These are phyloP conservation scores for Noctua pronuba DNA, from an alignment of 2,888 invertebrate genomes.

Conservation along the genomic window DNA sequence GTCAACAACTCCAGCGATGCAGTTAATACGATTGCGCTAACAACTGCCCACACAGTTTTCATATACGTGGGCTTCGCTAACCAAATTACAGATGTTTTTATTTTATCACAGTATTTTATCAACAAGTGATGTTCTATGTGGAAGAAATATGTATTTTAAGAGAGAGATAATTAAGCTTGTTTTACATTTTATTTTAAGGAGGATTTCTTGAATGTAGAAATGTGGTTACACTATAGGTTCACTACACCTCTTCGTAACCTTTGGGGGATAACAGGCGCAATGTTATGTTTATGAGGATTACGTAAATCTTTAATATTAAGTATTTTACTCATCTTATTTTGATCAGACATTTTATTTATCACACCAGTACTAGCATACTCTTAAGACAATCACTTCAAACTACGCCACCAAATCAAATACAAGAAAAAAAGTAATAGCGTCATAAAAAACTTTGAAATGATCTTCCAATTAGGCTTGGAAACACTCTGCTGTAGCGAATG, in stretches of 20 bases:
- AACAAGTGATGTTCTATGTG: neutral
- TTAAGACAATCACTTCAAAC: neutral
- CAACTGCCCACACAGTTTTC: constrained; percentile 11
- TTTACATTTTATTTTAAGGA: neutral
- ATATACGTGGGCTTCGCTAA: constrained; percentile 5
- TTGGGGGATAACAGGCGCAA: neutral
- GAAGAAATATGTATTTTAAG: neutral
- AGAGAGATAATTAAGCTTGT: neutral
- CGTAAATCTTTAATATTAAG: neutral
- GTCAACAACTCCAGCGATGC: constrained; percentile 16
- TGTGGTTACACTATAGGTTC: neutral
- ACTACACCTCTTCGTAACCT: neutral
- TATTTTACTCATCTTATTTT: neutral
- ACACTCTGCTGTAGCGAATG: constrained; percentile 34
- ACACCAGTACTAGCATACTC: neutral
- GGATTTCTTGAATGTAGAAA: neutral
- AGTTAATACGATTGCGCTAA: constrained; percentile 27
- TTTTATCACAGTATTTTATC: constrained; percentile 3
- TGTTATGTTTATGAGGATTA: neutral
- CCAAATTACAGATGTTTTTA: neutral
- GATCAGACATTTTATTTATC: neutral
- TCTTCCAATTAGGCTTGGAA: constrained; percentile 39
- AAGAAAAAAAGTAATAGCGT: neutral
- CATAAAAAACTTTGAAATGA: constrained; percentile 6
- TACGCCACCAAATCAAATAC: neutral